Base-by-base conservation (phyloP, 37 sponge, comb jelly and placozoan genomes). In the Hormiphora californensis region DNA sequence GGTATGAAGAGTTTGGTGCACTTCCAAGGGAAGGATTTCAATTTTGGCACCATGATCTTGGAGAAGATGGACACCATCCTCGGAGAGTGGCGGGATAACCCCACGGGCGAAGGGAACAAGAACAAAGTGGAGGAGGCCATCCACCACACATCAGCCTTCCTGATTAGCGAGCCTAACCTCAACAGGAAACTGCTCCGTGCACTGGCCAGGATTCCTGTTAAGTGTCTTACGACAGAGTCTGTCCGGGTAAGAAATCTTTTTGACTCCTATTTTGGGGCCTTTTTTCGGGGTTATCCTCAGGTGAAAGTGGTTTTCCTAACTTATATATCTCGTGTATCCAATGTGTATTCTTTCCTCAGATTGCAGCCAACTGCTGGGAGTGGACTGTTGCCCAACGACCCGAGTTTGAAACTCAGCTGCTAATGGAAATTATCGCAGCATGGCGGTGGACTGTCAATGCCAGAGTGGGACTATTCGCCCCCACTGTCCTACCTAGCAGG, bases 321-420 rank as follows among this genome's bases (percentile, higher is more conserved):
- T 15, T 49, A 17, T 49, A 49, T 49, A 49, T 49, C 15, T 15
- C 53, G 53, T 49, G 12, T 49, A 17, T 49, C 53, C 15, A 9
- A 17, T 49, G 9, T 49, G 12, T 17, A 49, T 57, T 5, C 61
- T 57, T 23, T 17, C 22, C 19, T 5, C 61, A 65, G 67, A 73
- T 73, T 3, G 81, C 81, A 39, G 81, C 81, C 0, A 73, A 41
- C 81, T 73, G 81, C 44, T 73, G 81, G 81, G 81, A 73, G 23
- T 73, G 81, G 81, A 33, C 35, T 1, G 81, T 73, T 0, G 17
- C 81, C 0, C 40, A 73, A 28, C 32, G 81, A 40, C 81, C 81
- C 43, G 81, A 73, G 44, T 73, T 73, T 30, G 81, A 73, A 41
- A 73, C 81, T 41, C 46, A 33, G 81, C 81, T 73, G 3, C 81